Conservation (phyloP, 92 coral and sea anemone genomes). For the Bergia sp. region DNA sequence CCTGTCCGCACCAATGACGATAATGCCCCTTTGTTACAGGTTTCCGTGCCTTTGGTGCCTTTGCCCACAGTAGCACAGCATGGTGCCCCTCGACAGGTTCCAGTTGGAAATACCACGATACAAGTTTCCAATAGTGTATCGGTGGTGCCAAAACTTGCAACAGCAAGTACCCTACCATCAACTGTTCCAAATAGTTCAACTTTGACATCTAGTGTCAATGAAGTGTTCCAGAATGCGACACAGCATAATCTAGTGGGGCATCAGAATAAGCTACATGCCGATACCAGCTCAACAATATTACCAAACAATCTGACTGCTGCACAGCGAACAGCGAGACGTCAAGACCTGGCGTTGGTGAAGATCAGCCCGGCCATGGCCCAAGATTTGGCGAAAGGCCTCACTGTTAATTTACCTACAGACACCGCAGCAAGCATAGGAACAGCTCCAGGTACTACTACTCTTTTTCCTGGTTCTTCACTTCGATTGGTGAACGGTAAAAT, state of each 20-base stretch:
- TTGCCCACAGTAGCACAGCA: not conserved
- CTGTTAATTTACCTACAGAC: constrained; percentile 7
- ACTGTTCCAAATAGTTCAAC: not conserved
- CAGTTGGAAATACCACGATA: not conserved
- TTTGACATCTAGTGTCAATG: not conserved
- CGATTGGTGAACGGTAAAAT: constrained; percentile 21
- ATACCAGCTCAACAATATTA: not conserved
- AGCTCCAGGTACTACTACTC: not conserved
- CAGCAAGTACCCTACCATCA: not conserved
- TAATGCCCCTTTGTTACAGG: not conserved
- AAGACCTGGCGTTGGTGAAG: constrained; percentile 7
- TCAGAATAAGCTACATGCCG: not conserved
- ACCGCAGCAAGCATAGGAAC: constrained; percentile 20
- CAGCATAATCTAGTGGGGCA: not conserved
- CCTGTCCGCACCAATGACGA: not conserved
- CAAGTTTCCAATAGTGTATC: not conserved
- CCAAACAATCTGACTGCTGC: not conserved
- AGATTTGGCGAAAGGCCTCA: constrained; percentile 14
- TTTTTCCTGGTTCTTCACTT: not conserved
- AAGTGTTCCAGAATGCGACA: not conserved
- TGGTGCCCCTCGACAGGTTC: not conserved
- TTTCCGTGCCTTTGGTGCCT: not conserved
- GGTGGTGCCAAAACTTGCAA: not conserved
- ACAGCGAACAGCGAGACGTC: not conserved
- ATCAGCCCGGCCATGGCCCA: constrained; percentile 31